Evolutionary conservation across 2,113 vertebrate genomes (phyloP), one percentile per base, ranked within the genome.

Genomic region (Eudyptes chrysolophus): DNA sequence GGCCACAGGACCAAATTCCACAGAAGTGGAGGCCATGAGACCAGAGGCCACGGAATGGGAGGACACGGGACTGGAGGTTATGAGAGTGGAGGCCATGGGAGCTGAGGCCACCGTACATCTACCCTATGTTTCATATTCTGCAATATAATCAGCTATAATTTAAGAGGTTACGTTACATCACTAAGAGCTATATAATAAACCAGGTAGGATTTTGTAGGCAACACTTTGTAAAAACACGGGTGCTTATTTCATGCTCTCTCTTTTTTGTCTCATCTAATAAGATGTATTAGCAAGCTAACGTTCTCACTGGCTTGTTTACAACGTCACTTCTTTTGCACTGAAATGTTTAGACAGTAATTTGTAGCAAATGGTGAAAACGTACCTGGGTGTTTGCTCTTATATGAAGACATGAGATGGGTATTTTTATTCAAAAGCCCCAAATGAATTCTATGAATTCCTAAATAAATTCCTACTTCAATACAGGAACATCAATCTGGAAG

Each of bases 121-220:
- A 42, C 26, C 18, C 0, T 0, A 2, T 42, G 11, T 57, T 90
- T 74, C 42, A 17, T 19, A 10, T 62, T 86, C 42, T 90, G 36
- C 55, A 38, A 13, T 30, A 42, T 16, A 26, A 48, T 48, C 77
- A 52, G 29, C 48, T 72, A 21, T 36, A 55, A 38, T 17, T 70
- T 52, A 32, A 51, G 18, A 80, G 7, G 13, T 42, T 58, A 13
- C 0, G 0, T 27, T 27, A 8, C 2, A 10, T 19, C 48, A 30
- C 29, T 15, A 30, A 42, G 54, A 78, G 18, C 34, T 22, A 32
- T 61, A 51, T 21, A 52, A n/a, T 48, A 62, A 55, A 29, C 5
- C 22, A 30, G 5, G 8, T 48, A 16, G 36, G 16, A 74, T 78
- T 83, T 87, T 52, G 42, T 25, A 87, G 60, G 38, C 27, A 46